A percentile compares a stretch with the other conserved stretches of the same genome.
phyloP scores from a whole-genome alignment of 2,888 invertebrate genomes.

The Tetrapedia diversipes region DNA sequence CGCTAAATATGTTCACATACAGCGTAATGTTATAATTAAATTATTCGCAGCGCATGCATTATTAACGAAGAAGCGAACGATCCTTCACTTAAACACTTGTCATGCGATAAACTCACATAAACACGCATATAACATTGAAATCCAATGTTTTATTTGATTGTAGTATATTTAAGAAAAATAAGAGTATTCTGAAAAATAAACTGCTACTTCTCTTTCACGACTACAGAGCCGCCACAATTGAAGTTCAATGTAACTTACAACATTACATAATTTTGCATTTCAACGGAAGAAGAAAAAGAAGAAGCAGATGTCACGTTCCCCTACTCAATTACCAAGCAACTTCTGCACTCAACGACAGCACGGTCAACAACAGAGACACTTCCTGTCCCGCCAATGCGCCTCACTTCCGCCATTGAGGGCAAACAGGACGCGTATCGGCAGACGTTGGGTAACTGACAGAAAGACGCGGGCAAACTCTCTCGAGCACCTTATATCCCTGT shows the following conservation, averaged over 20 bases:
- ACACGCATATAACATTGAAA: too few relatives aligned
- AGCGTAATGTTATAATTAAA: background rate
- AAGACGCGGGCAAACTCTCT: constrained; percentile 38
- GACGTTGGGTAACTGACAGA: constrained; percentile 33
- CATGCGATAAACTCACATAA: too few relatives aligned
- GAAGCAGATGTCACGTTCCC: background rate
- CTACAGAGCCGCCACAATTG: too few relatives aligned
- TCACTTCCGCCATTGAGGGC: background rate
- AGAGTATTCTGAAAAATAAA: too few relatives aligned
- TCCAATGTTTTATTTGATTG: too few relatives aligned
- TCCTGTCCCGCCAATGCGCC: background rate
- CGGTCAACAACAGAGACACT: background rate
- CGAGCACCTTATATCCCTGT: constrained; percentile 51
- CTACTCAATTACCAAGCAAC: background rate
- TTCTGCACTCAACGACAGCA: background rate
- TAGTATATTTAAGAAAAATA: too few relatives aligned
- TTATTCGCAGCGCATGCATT: background rate
- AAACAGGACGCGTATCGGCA: constrained; percentile 41
- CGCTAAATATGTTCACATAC: background rate
- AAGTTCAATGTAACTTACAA: too few relatives aligned
- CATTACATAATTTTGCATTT: background rate
- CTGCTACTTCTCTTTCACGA: too few relatives aligned
- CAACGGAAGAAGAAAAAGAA: background rate
- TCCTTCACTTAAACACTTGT: background rate
- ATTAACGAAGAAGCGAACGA: background rate